phyloP scores from a whole-genome alignment of 1,140 invertebrate species.

The Drosophila ohnishii region DNA sequence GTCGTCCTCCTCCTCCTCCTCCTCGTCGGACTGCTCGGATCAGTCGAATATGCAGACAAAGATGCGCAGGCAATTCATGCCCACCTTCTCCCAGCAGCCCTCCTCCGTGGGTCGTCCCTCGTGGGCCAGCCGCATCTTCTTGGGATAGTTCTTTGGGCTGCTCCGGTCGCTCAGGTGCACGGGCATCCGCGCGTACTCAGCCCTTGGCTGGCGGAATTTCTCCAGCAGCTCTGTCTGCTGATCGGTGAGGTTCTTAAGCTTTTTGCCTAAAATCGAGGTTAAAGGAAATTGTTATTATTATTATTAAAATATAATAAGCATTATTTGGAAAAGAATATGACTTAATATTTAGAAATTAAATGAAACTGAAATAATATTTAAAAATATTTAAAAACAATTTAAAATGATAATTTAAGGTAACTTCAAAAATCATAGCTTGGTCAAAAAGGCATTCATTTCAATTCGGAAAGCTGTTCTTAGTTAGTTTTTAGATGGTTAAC shows the following conservation, averaged over 20 bases:
- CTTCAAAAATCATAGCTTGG: too few relatives aligned
- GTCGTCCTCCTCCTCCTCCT: constrained; percentile 34
- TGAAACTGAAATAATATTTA: neutral
- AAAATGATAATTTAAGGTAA: too few relatives aligned
- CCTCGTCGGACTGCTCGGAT: constrained; percentile 43
- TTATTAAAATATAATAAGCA: neutral
- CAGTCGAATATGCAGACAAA: constrained; percentile 82
- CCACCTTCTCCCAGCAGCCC: constrained; percentile 75
- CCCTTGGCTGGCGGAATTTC: constrained; percentile 76
- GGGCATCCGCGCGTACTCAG: constrained; percentile 80
- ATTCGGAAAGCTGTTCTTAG: too few relatives aligned
- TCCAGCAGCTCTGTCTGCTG: constrained; percentile 78
- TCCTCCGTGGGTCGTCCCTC: constrained; percentile 65
- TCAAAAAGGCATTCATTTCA: too few relatives aligned
- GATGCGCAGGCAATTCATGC: constrained; percentile 78
- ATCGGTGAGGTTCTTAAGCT: constrained; percentile 76
- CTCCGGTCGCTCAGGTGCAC: constrained; percentile 81
- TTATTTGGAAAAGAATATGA: neutral
- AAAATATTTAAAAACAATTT: too few relatives aligned
- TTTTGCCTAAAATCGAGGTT: constrained; percentile 59
- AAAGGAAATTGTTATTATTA: neutral
- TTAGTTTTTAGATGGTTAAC: too few relatives aligned
- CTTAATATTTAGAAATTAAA: neutral
- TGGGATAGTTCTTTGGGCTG: constrained; percentile 80
- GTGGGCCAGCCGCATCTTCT: constrained; percentile 77